Percentiles rank a stretch among this genome's conserved stretches.
Conservation (phyloP, 2,113 vertebrate genomes). For the Istiophorus platypterus region DNA sequence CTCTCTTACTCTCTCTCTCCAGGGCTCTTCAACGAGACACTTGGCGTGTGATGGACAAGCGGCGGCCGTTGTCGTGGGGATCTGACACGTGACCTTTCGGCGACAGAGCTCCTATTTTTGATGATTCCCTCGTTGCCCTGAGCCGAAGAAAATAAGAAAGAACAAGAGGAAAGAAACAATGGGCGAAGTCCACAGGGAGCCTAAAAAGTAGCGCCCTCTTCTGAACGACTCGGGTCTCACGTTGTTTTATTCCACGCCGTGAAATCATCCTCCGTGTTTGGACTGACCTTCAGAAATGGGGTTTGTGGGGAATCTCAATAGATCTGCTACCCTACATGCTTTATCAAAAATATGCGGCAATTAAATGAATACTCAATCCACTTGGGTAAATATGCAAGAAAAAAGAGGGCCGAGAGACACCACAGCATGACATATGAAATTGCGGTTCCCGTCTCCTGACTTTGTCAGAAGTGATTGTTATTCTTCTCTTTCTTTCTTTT, state of each 20-base stretch:
- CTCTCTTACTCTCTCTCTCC: conserved; percentile 7
- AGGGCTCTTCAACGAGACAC: conserved; percentile 15
- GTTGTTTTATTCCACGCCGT: conserved; percentile 21
- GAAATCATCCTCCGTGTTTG: conserved; percentile 4
- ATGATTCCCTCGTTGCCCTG: background rate
- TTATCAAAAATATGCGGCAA: conserved; percentile 1
- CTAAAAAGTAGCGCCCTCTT: background rate
- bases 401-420: background rate
- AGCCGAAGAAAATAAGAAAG: too few species aligned
- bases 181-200: background rate
- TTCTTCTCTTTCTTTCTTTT: background rate
- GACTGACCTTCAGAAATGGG: background rate
- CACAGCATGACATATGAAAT: background rate
- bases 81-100: conserved; percentile 1
- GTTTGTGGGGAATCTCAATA: conserved; percentile 6
- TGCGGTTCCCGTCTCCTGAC: background rate
- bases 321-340: conserved; percentile 17
- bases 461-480: background rate
- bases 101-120: background rate
- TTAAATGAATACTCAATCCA: conserved; percentile 13
- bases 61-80: background rate
- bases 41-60: conserved; percentile 19
- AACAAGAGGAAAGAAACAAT: background rate
- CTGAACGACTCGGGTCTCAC: conserved; percentile 7
- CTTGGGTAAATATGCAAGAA: background rate